Evolutionary conservation across 2,888 invertebrate species (phyloP), one percentile per base, ranked within the genome.

Genomic region (Beris morrisii): DNA sequence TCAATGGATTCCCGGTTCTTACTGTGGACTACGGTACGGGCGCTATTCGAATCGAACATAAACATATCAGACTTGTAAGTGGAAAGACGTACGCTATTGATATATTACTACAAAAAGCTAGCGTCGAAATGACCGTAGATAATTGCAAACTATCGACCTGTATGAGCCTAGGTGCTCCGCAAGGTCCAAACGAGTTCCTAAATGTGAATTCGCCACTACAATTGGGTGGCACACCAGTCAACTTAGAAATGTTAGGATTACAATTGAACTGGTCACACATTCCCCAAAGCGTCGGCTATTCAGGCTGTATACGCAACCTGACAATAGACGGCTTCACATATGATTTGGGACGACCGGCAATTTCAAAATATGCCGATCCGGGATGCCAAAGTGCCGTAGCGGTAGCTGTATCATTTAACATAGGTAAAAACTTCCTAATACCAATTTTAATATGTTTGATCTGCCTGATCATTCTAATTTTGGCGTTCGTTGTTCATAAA

Each of bases 291-390:
- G 83, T 84, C 69, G 88, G 90, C 67, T 95, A 95, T 78, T 84
- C 86, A 54, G 98, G 98, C 4, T 98, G 97, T 78, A 88, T 98
- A 71, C 88, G 91, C 72, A 96, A 97, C 79, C 86, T 98, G 71
- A 90, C 94, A 0, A 91, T 93, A 76, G 94, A 93, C 75, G 87
- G 87, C 28, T 83, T 91, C 87, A 88, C 92, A 73, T 97, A 96
- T 80, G 95, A 98, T 78, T 83, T 98, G 72, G 94, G 93, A 1
- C 83, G 85, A 74, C 93, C 95, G 0, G 88, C 92, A 0, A 84
- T 89, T 38, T 85, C 85, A 30, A 83, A 83, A 59, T 88, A 90
- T 75, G 88, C 88, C 2, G 88, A 89, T 77, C 86, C 88, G 0
- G 89, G 89, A 28, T 94, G 93, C 74, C 88, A 88, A 75, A 84